Percentiles rank a stretch among this genome's conserved stretches.
These are phyloP conservation scores for Gadus macrocephalus DNA, from an alignment of 2,113 vertebrate species.

Conservation along the genomic window DNA sequence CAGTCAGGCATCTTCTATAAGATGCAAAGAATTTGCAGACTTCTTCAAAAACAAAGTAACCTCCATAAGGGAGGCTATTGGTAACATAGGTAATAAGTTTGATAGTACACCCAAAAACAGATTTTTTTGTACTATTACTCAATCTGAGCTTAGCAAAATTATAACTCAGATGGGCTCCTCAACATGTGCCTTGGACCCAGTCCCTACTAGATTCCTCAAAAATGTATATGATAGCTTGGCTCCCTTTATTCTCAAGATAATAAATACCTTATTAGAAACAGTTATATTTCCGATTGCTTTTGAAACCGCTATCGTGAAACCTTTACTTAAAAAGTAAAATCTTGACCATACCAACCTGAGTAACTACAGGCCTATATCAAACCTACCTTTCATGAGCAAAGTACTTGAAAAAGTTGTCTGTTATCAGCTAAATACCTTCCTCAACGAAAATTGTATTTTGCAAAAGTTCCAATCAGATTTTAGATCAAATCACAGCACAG, in stretches of 20 bases:
- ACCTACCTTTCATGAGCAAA: not conserved
- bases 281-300: not conserved
- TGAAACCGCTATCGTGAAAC: slow-evolving; percentile 2
- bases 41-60: not conserved
- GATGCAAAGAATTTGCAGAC: slow-evolving; percentile 3
- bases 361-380: not conserved
- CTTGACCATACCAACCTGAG: not conserved
- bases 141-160: too few species aligned
- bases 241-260: not conserved
- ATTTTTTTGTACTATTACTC: too few species aligned
- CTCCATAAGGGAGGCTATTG: not conserved
- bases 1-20: not conserved
- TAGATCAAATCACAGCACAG: slow-evolving; percentile 8
- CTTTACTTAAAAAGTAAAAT: not conserved
- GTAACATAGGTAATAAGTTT: not conserved
- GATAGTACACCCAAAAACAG: not conserved
- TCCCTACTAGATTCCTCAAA: not conserved
- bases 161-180: too few species aligned
- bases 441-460: not conserved
- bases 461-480: slow-evolving; percentile 8
- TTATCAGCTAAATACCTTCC: not conserved
- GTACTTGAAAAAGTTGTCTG: slow-evolving; percentile 1
- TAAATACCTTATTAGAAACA: not conserved
- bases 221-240: not conserved
- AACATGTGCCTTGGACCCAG: not conserved